Conservation (phyloP, 2,888 invertebrate species). For the Thera obeliscata region DNA sequence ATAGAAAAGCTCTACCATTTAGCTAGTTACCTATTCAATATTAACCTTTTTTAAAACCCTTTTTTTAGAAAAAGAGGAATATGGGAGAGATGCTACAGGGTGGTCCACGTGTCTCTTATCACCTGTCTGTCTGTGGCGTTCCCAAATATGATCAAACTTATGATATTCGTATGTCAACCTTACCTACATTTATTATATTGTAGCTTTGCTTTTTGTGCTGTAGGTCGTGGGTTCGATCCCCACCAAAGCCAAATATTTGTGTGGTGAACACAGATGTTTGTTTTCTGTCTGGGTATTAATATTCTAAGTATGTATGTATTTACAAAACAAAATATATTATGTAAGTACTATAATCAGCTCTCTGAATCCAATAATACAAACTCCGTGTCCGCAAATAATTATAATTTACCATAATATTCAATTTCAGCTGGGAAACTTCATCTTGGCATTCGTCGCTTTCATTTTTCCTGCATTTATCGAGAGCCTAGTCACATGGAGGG, state of each 20-base stretch:
- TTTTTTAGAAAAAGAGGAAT: conserved; percentile 50
- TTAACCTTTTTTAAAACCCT: conserved; percentile 1
- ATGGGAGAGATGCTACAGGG: conserved; percentile 61
- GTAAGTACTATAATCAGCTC: no score
- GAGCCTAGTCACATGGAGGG: conserved; percentile 56
- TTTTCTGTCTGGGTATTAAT: no score
- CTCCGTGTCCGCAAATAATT: no score
- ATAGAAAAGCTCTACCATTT: no score
- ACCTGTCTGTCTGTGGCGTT: conserved; percentile 52
- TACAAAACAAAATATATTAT: no score
- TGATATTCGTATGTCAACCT: conserved; percentile 60
- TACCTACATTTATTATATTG: not conserved
- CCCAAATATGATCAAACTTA: conserved; percentile 57
- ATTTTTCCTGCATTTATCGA: conserved; percentile 66
- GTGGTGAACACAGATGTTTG: no score
- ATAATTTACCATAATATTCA: not conserved
- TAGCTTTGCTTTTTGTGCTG: no score
- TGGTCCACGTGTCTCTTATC: conserved; percentile 51
- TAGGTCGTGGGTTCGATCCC: no score
- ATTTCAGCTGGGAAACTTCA: conserved; percentile 65
- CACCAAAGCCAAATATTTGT: no score
- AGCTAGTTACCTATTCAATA: no score
- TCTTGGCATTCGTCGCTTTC: conserved; percentile 57
- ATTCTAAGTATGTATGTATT: no score
- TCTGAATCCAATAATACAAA: no score